Conservation (phyloP, 2,888 invertebrate genomes). For the Cryptosula pallasiana region DNA sequence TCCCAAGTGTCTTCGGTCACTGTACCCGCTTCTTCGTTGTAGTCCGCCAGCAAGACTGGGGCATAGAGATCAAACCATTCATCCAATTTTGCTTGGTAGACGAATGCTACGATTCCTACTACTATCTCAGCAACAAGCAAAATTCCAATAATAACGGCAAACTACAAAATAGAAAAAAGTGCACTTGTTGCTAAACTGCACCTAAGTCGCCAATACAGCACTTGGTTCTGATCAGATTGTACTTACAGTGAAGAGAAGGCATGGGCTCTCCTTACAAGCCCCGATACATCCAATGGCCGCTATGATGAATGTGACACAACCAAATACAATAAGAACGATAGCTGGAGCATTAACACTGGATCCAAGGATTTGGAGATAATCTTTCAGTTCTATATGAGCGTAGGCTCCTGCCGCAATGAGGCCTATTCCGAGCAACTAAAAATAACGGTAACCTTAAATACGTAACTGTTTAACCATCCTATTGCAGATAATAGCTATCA, state of each 20-base stretch:
- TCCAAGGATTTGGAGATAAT: slow-evolving; percentile 3
- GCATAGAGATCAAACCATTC: not conserved
- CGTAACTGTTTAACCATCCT: too few species aligned
- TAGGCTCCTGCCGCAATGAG: not conserved
- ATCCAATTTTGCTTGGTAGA: not conserved
- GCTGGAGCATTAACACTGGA: not conserved
- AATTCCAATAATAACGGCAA: slow-evolving; percentile 16
- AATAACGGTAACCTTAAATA: not conserved
- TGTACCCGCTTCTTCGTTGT: not conserved
- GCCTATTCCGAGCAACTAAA: slow-evolving; percentile 9
- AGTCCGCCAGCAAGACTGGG: not conserved
- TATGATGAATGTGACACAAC: not conserved
- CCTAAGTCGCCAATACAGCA: too few species aligned
- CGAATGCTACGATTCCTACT: not conserved
- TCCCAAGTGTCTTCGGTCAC: not conserved
- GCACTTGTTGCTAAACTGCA: too few species aligned
- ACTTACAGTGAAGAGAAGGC: not conserved
- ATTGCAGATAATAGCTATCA: too few species aligned
- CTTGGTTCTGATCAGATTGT: too few species aligned
- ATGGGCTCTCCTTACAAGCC: slow-evolving; percentile 17
- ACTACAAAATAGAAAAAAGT: too few species aligned
- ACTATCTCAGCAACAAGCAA: slow-evolving; percentile 10
- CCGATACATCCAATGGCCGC: slow-evolving; percentile 11
- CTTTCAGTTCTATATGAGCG: not conserved
- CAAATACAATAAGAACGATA: not conserved